Evolutionary conservation across 1,140 invertebrate species (phyloP), one percentile per base, ranked within the genome.

Genomic region (Penaeus vannamei): DNA sequence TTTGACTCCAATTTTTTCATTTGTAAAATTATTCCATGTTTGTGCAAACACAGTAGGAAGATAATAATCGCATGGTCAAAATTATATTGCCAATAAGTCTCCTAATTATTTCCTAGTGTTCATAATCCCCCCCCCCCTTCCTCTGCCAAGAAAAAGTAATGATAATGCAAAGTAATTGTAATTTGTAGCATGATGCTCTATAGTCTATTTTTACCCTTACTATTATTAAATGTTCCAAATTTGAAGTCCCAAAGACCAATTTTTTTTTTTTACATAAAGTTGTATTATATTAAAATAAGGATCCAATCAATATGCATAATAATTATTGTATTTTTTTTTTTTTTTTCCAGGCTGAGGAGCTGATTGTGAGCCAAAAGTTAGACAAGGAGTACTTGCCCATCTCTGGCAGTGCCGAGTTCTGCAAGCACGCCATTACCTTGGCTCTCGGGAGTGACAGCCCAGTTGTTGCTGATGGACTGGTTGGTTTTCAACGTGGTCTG

Each of bases 361-460:
- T 94, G 82, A 93, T 99, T 2, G 92, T 94, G 64, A 93, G 93
- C 1, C 96, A 96, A 92, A 94, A 94, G 72, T 92, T 99, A 93
- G 98, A 99, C 93, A 97, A 99, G 91, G 99, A 99, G 93, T 99
- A 99, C 94, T 96, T 97, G 19, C 96, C 97, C 0, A 99, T 99
- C 92, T 95, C 95, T 92, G 99, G 99, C 82, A 93, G 96, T 88
- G 92, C 95, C 19, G 95, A 97, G 61, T 98, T 97, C 92, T 96
- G 96, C 92, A 95, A 96, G 92, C 95, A 95, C 29, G 95, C 97
- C 80, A 97, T 97, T 86, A 95, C 95, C 91, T 94, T 99, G 87
- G 99, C 98, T 62, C 95, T 99, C 91, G 98, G 98, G 64, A 96
- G 97, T 82, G 94, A 96, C 90, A 97, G 95, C 91, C 93, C 95